Conservation (phyloP, 2,113 vertebrate species). For the Pitta sordida region DNA sequence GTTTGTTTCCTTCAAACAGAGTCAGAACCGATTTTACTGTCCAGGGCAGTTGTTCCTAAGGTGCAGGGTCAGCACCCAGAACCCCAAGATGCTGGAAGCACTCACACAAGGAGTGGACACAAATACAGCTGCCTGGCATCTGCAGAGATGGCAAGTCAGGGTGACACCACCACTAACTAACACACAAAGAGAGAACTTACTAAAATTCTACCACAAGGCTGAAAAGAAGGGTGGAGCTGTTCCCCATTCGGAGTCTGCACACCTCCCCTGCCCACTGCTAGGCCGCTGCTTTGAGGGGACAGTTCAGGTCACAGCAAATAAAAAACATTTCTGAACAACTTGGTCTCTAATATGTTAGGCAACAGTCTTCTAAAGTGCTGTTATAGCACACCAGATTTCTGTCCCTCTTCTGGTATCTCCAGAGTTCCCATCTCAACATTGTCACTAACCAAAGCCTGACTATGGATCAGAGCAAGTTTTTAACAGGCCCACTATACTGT, state of each 20-base stretch:
- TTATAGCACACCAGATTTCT: background rate
- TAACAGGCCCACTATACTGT: background rate
- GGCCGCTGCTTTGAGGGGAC: background rate
- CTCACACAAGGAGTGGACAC: background rate
- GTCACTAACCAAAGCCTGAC: background rate
- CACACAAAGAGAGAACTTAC: background rate
- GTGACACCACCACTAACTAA: background rate
- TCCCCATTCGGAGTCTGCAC: background rate
- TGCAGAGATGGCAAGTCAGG: background rate
- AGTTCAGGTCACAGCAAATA: background rate
- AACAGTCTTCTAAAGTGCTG: background rate
- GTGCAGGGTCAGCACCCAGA: background rate
- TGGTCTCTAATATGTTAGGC: background rate
- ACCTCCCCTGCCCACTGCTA: background rate
- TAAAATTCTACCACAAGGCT: background rate
- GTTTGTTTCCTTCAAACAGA: background rate
- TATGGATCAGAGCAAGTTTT: background rate
- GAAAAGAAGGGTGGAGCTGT: background rate
- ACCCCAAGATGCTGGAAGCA: background rate
- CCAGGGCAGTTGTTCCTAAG: background rate
- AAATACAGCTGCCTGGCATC: background rate
- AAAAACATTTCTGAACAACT: background rate
- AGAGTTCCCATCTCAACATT: rapidly evolving
- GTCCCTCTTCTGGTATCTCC: background rate
- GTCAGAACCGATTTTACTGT: background rate